phyloP scores from a whole-genome alignment of 2,888 invertebrate species.

The Mechanitis mazaeus region DNA sequence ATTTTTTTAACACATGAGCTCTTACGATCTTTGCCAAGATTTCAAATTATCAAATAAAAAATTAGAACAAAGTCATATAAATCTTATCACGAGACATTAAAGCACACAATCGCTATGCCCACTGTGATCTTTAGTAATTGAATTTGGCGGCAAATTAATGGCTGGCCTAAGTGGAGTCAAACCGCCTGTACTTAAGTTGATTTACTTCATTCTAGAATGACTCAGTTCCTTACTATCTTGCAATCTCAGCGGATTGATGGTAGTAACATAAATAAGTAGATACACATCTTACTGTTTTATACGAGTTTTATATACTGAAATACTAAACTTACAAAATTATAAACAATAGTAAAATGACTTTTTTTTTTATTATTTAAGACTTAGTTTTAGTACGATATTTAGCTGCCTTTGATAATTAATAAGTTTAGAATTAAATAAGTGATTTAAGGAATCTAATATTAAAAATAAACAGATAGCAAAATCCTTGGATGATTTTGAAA shows the following conservation, averaged over 20 bases:
- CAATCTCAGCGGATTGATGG: constrained; percentile 1
- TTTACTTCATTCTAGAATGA: constrained; percentile 21
- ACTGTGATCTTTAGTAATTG: constrained; percentile 38
- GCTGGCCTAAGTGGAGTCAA: constrained; percentile 33
- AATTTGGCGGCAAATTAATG: constrained; percentile 36
- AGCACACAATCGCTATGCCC: constrained; percentile 25
- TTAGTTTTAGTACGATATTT: too few species aligned
- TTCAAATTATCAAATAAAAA: not conserved
- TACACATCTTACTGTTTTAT: not conserved
- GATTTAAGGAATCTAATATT: too few species aligned
- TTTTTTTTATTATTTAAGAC: too few species aligned
- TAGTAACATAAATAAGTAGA: not conserved
- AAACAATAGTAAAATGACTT: too few species aligned
- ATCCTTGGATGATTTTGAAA: too few species aligned
- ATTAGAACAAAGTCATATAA: not conserved
- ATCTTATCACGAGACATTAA: constrained; percentile 1
- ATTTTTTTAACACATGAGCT: not conserved
- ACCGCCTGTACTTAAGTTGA: constrained; percentile 29
- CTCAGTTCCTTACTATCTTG: constrained; percentile 2
- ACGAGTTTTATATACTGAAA: too few species aligned
- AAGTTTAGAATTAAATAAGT: too few species aligned
- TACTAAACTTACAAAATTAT: too few species aligned
- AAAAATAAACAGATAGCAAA: too few species aligned
- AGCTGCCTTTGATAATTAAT: too few species aligned
- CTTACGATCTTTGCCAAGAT: too few species aligned